Conservation (phyloP, 2,113 vertebrate genomes). For the Ochotona curzoniae region DNA sequence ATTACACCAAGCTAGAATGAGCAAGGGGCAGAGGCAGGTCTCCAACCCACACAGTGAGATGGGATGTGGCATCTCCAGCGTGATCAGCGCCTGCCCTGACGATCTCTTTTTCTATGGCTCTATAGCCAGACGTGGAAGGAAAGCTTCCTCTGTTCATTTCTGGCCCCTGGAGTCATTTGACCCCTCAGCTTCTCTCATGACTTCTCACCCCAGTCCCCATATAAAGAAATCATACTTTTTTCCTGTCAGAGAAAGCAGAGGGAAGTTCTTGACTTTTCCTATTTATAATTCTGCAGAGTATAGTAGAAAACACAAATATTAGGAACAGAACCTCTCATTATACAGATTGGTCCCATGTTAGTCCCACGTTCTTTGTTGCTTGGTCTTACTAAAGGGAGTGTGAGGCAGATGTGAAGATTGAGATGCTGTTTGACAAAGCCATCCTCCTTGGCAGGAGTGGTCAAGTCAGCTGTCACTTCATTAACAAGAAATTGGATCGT, state of each 20-base stretch:
- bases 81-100: too few species aligned
- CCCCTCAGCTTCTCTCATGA: neutral
- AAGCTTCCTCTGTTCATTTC: neutral
- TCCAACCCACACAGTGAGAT: too few species aligned
- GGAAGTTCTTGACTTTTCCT: conserved; percentile 16
- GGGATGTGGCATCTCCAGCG: too few species aligned
- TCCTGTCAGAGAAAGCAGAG: neutral
- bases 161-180: neutral
- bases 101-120: neutral
- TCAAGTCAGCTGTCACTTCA: conserved; percentile 8
- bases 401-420: conserved; percentile 22
- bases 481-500: conserved; percentile 60
- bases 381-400: conserved; percentile 59
- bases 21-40: too few species aligned
- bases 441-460: neutral
- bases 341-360: neutral
- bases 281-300: neutral
- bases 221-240: neutral
- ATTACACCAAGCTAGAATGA: too few species aligned
- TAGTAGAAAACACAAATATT: neutral
- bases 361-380: neutral
- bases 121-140: neutral
- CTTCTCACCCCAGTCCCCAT: neutral
- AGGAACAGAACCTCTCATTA: neutral
- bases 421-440: neutral